phyloP scores from a whole-genome alignment of 2,797 vertebrate genomes.

The Cheirogaleus major region DNA sequence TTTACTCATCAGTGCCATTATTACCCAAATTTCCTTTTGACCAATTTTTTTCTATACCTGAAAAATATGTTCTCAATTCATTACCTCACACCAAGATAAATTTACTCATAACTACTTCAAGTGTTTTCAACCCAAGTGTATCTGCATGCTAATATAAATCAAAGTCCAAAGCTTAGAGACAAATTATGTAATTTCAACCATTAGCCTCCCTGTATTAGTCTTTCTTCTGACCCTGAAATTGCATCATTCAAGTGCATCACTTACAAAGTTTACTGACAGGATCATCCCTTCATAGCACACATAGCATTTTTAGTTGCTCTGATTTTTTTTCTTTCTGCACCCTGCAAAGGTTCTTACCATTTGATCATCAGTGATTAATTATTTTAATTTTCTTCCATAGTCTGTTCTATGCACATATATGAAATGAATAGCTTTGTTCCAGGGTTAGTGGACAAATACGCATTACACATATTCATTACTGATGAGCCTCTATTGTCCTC shows the following conservation, averaged over 20 bases:
- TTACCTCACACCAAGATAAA: not conserved
- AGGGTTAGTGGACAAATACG: not conserved
- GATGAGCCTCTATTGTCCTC: not conserved
- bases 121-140: not conserved
- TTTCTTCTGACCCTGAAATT: not conserved
- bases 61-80: not conserved
- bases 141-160: not conserved
- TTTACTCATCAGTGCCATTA: not conserved
- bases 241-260: not conserved
- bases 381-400: not conserved
- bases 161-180: not conserved
- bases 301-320: not conserved
- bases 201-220: not conserved
- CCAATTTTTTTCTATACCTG: not conserved
- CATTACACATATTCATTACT: not conserved
- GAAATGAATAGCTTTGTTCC: not conserved
- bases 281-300: not conserved
- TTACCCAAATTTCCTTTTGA: not conserved
- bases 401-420: not conserved
- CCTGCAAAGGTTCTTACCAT: not conserved
- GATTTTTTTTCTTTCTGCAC: not conserved
- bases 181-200: not conserved
- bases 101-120: constrained; percentile 5
- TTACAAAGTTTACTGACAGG: not conserved
- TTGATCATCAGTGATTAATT: not conserved